Conservation (phyloP, 2,113 vertebrate genomes). For the Melanocharis versteri region DNA sequence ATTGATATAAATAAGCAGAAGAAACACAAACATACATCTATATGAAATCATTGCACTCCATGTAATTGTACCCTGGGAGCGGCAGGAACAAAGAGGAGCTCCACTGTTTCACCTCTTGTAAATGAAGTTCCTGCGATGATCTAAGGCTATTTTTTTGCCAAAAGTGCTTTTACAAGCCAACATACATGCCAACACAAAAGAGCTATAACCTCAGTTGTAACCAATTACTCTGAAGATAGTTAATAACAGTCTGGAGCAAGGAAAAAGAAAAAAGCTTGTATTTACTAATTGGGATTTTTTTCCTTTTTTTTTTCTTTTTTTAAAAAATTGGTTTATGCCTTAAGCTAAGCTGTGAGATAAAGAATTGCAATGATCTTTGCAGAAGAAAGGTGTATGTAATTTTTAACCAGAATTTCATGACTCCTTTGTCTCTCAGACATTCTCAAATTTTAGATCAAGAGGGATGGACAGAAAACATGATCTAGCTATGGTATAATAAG, state of each 20-base stretch:
- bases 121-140: conserved; percentile 1
- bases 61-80: not conserved
- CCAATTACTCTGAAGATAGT: not conserved
- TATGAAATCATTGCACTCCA: not conserved
- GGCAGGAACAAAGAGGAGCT: conserved; percentile 5
- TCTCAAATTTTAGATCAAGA: not conserved
- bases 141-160: not conserved
- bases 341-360: not conserved
- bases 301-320: no score
- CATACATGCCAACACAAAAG: not conserved
- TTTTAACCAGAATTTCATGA: not conserved
- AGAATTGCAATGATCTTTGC: not conserved
- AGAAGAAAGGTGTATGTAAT: not conserved
- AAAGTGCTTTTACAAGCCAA: not conserved
- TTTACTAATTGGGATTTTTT: not conserved
- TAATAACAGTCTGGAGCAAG: not conserved
- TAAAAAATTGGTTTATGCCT: not conserved
- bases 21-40: not conserved
- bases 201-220: not conserved
- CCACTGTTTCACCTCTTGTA: not conserved
- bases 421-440: not conserved
- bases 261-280: not conserved
- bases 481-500: not conserved
- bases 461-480: not conserved
- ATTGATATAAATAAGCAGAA: conserved; percentile 10